Base-by-base conservation (phyloP, 2,113 vertebrate genomes). In the Phocoena sinus region DNA sequence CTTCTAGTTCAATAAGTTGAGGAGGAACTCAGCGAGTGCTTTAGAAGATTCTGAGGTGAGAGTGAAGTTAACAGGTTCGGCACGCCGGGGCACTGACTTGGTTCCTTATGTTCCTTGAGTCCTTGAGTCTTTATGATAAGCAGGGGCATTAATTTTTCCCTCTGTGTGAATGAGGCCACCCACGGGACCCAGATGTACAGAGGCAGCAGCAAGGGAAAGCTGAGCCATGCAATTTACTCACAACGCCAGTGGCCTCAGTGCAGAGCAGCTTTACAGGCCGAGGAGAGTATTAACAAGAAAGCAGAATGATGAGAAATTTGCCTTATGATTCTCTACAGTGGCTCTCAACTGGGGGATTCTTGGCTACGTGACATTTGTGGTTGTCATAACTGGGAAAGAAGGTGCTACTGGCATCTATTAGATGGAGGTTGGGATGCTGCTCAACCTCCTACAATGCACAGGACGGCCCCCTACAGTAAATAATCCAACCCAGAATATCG, bases 181-280 rank as follows among this genome's bases (percentile, higher is more conserved):
- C 63, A 50, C 18, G 1, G 36, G 50, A 60, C 85, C 80, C 89
- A 86, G 91, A 73, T 41, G 50, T 25, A 15, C 33, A 13, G 50
- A 74, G 73, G 23, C 60, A 25, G 70, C 3, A 44, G 14, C 1
- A 12, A 60, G 68, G 87, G 20, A 67, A 50, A 76, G 62, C 38
- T 3, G 8, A 26, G 58, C 33, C 1, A 0, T 0, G 20, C 23
- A 20, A 25, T 31, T 44, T n/a, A 17, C 28, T 71, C 84, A 26
- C 2, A 1, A 7, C 2, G 21, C 68, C 67, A 36, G 28, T 0
- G 33, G 7, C 17, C 67, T 89, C 1, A 0, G 25, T 5, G 17
- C 63, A 47, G n/a, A 41, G 56, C 56, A 62, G 28, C 74, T 88
- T 63, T 41, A 38, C 4, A 1, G 70, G 47, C 28, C 3, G n/a